Evolutionary conservation across 2,797 vertebrate genomes (phyloP).

Genomic region (Anguilla marmorata): DNA sequence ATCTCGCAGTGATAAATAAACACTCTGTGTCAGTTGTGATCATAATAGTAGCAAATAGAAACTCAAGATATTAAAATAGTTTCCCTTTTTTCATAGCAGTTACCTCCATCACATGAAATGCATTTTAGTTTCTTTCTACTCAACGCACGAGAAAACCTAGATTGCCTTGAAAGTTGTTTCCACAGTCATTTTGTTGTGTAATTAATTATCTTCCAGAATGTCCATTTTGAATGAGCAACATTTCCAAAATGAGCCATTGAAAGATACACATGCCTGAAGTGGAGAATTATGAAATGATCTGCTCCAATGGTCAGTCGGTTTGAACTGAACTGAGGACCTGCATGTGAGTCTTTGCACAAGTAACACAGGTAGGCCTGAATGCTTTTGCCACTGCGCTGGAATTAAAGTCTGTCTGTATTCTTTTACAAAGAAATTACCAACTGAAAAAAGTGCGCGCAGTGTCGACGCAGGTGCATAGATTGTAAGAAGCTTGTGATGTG

Average conservation of each 20-base stretch:
- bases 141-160: not conserved
- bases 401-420: slow-evolving; percentile 21
- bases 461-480: slow-evolving; percentile 44
- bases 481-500: slow-evolving; percentile 51
- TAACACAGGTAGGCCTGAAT: slow-evolving; percentile 15
- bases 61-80: not conserved
- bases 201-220: not conserved
- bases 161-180: not conserved
- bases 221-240: not conserved
- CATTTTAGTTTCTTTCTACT: not conserved
- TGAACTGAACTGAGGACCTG: not conserved
- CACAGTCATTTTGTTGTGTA: not conserved
- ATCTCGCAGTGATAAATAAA: not conserved
- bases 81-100: not conserved
- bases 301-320: not conserved
- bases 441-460: slow-evolving; percentile 24
- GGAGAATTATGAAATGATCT: not conserved
- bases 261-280: not conserved
- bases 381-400: slow-evolving; percentile 6
- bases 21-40: not conserved
- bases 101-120: not conserved
- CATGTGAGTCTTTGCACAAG: not conserved
- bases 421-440: slow-evolving; percentile 27
- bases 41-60: not conserved
- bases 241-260: not conserved